A percentile compares a stretch with the other conserved stretches of the same genome.
These are phyloP conservation scores for Sebastes variabilis DNA, from an alignment of 2,797 vertebrate genomes.

Conservation along the genomic window DNA sequence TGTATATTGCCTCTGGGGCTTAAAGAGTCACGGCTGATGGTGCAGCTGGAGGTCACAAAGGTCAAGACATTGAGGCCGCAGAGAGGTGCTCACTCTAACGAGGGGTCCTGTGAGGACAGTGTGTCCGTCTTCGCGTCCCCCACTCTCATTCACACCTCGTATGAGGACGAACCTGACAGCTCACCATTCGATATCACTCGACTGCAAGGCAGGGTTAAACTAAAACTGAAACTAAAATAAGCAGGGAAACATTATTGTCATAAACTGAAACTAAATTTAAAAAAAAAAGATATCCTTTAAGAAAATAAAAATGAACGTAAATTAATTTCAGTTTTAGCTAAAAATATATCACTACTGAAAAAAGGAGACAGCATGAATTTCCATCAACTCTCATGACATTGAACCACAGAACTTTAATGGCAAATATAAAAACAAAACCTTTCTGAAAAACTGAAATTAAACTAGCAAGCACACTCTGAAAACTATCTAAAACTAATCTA, in stretches of 20 bases:
- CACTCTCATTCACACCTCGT: constrained; percentile 51
- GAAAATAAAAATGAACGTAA: background rate
- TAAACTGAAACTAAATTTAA: background rate
- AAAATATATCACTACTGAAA: background rate
- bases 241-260: background rate
- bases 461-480: background rate
- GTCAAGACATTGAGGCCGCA: constrained; percentile 15
- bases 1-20: constrained; percentile 24
- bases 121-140: background rate
- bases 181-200: constrained; percentile 31
- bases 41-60: constrained; percentile 27
- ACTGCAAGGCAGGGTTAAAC: constrained; percentile 1
- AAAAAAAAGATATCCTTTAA: background rate
- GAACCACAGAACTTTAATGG: too few species aligned
- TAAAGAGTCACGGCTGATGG: background rate
- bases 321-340: too few species aligned
- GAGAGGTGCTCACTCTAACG: constrained; percentile 18
- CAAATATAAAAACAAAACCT: too few species aligned
- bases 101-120: background rate
- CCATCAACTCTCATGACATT: too few species aligned
- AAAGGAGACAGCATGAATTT: background rate
- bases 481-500: background rate
- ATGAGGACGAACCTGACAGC: constrained; percentile 36
- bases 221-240: background rate
- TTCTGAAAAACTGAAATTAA: background rate